These are phyloP conservation scores for Drosophila parthenogenetica DNA, from an alignment of 2,888 invertebrate genomes.

Conservation along the genomic window DNA sequence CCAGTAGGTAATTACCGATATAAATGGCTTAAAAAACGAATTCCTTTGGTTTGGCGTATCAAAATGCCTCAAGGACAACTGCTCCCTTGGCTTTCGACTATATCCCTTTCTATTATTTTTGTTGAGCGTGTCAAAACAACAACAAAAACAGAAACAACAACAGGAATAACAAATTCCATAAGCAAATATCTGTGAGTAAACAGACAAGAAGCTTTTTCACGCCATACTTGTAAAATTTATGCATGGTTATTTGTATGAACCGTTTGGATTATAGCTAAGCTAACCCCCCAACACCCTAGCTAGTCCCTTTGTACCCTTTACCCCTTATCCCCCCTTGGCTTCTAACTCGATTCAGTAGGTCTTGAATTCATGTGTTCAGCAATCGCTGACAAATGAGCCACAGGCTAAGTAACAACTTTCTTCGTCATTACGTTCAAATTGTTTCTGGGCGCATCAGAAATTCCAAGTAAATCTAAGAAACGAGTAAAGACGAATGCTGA, in stretches of 20 bases:
- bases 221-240: conserved; percentile 66
- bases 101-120: conserved; percentile 17
- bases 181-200: conserved; percentile 57
- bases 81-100: conserved; percentile 1
- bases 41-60: background rate
- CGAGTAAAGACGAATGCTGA: background rate
- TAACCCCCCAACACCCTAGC: background rate
- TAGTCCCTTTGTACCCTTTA: background rate
- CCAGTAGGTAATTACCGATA: conserved; percentile 1
- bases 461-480: background rate
- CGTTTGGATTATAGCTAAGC: conserved; percentile 62
- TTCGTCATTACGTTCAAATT: conserved; percentile 80
- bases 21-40: conserved; percentile 13
- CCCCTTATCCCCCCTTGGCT: background rate
- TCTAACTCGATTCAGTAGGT: conserved; percentile 2
- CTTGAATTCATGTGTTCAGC: conserved; percentile 38
- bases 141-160: conserved; percentile 18
- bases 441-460: conserved; percentile 61
- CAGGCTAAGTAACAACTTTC: conserved; percentile 80
- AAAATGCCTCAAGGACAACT: background rate
- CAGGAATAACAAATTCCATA: conserved; percentile 29
- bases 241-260: conserved; percentile 67
- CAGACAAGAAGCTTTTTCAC: conserved; percentile 57
- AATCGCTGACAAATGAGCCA: conserved; percentile 80
- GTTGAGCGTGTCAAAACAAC: conserved; percentile 13